Evolutionary conservation across 1,140 invertebrate genomes (phyloP).

Genomic region (Ceratina japonica): DNA sequence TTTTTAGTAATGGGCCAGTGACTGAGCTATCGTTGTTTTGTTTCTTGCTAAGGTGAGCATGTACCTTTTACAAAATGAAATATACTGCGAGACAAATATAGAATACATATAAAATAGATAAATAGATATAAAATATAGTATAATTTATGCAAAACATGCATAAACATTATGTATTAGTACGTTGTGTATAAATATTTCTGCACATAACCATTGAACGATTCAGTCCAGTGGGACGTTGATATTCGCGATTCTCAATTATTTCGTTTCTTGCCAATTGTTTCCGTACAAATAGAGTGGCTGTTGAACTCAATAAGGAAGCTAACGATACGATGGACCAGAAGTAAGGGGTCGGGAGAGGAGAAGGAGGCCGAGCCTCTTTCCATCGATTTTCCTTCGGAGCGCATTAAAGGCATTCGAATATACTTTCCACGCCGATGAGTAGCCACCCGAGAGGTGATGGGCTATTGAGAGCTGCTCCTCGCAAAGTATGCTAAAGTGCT

Average conservation of each 20-base stretch:
- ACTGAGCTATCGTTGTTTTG: too few relatives aligned
- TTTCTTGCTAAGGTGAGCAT: too few relatives aligned
- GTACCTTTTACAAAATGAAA: too few relatives aligned
- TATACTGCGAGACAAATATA: too few relatives aligned
- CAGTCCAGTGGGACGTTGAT: constrained; percentile 8
- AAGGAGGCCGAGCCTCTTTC: constrained; percentile 1
- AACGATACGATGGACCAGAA: constrained; percentile 27
- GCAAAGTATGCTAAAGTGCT: constrained; percentile 68
- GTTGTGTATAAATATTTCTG: too few relatives aligned
- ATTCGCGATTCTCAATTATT: constrained; percentile 26
- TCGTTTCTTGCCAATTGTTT: constrained; percentile 33
- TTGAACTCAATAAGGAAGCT: constrained; percentile 50
- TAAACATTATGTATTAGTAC: too few relatives aligned
- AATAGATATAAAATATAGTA: too few relatives aligned
- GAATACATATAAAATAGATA: too few relatives aligned
- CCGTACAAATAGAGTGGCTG: constrained; percentile 27
- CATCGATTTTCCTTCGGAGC: constrained; percentile 64
- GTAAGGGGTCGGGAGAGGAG: neutral
- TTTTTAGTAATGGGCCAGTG: too few relatives aligned
- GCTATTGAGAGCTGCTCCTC: constrained; percentile 67
- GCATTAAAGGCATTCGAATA: constrained; percentile 68
- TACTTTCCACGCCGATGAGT: constrained; percentile 69
- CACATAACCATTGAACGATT: neutral
- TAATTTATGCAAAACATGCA: too few relatives aligned
- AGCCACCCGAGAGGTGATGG: constrained; percentile 68